phyloP scores from a whole-genome alignment of 2,888 invertebrate genomes.

The Biston betularia region DNA sequence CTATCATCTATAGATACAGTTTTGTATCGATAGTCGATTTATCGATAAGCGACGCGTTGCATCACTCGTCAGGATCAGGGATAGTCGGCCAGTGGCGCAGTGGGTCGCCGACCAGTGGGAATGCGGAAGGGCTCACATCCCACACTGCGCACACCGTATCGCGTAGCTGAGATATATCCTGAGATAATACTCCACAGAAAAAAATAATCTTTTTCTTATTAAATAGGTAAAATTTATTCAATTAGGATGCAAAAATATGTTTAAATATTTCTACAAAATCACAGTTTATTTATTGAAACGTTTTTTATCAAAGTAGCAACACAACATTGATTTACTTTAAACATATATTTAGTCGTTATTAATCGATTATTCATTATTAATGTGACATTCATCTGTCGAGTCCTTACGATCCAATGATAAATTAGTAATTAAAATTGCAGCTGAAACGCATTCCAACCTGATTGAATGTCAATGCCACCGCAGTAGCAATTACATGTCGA shows the following conservation, averaged over 20 bases:
- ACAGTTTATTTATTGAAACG: too few relatives aligned
- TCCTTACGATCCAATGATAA: conserved; percentile 34
- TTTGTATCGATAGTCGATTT: neutral
- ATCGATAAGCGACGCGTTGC: conserved; percentile 4
- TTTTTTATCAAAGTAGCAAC: too few relatives aligned
- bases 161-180: conserved; percentile 47
- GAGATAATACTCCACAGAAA: conserved; percentile 10
- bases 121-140: conserved; percentile 77
- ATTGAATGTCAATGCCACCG: conserved; percentile 46
- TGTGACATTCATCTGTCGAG: conserved; percentile 29
- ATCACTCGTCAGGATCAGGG: conserved; percentile 79
- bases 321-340: too few relatives aligned
- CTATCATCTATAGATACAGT: too few relatives aligned
- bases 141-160: conserved; percentile 56
- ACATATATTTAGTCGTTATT: neutral
- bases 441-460: conserved; percentile 40
- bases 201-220: neutral
- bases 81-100: conserved; percentile 82
- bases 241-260: too few relatives aligned
- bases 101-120: conserved; percentile 81
- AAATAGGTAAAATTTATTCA: neutral
- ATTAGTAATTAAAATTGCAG: conserved; percentile 35
- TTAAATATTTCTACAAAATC: too few relatives aligned
- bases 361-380: conserved; percentile 26
- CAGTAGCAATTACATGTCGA: conserved; percentile 32